Evolutionary conservation across 2,113 vertebrate genomes (phyloP).

Genomic region (Puffinus mauretanicus): DNA sequence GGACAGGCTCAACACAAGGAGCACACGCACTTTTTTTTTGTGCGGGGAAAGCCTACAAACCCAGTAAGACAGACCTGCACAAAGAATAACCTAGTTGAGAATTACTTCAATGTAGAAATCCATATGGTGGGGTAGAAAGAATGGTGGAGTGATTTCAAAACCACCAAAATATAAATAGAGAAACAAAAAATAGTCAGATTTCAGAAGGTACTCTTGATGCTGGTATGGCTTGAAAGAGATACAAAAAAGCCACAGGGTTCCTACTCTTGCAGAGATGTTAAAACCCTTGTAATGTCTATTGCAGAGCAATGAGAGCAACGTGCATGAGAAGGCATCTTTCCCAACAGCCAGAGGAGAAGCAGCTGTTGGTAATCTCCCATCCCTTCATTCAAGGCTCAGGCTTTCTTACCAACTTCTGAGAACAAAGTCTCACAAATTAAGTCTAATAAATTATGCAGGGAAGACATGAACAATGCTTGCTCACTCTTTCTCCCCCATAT

Average conservation of each 20-base stretch:
- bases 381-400: neutral
- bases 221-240: neutral
- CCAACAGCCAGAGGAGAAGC: neutral
- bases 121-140: neutral
- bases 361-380: neutral
- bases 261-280: neutral
- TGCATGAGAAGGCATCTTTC: neutral
- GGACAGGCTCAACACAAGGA: neutral
- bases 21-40: fast-evolving
- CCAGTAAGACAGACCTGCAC: neutral
- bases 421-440: neutral
- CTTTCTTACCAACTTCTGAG: neutral
- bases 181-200: neutral
- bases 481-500: neutral
- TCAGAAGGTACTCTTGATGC: neutral
- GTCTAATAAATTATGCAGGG: neutral
- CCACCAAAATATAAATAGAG: neutral
- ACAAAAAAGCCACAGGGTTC: neutral
- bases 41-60: neutral
- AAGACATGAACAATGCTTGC: neutral
- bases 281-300: neutral
- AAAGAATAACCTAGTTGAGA: neutral
- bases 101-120: neutral
- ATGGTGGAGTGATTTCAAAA: neutral
- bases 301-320: neutral